phyloP scores from a whole-genome alignment of 1,140 invertebrate genomes.

The Semibalanus balanoides region DNA sequence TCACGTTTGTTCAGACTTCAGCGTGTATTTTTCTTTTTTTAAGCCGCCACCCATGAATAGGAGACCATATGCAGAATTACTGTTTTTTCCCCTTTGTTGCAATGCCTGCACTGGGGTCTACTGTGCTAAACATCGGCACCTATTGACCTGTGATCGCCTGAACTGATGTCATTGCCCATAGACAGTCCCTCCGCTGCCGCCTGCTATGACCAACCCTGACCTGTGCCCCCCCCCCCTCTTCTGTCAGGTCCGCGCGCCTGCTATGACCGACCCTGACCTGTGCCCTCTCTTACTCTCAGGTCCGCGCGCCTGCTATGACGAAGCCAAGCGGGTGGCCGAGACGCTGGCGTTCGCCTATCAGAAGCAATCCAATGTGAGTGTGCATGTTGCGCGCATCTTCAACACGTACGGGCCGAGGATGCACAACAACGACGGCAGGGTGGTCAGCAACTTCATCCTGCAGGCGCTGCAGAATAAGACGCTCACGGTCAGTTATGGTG shows the following conservation, averaged over 20 bases:
- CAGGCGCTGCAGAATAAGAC: slow-evolving; percentile 89
- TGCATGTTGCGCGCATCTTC: slow-evolving; percentile 93
- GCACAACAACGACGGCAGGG: slow-evolving; percentile 97
- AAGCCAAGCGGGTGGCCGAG: slow-evolving; percentile 94
- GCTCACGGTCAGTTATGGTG: slow-evolving; percentile 79
- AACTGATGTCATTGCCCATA: too few species aligned
- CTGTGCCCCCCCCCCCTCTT: not conserved
- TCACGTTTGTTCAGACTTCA: too few species aligned
- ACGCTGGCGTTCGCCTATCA: slow-evolving; percentile 92
- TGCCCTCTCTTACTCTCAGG: slow-evolving; percentile 15
- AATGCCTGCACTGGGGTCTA: too few species aligned
- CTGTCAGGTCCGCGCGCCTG: slow-evolving; percentile 35
- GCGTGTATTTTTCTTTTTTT: too few species aligned
- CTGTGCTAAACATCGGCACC: too few species aligned
- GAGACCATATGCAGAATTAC: too few species aligned
- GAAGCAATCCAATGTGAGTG: slow-evolving; percentile 87
- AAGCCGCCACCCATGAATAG: too few species aligned
- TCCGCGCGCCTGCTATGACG: slow-evolving; percentile 91
- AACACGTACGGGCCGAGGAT: slow-evolving; percentile 99
- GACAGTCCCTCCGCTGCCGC: too few species aligned
- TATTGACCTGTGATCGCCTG: too few species aligned
- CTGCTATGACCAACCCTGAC: too few species aligned
- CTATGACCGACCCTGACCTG: not conserved
- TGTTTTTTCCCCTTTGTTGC: too few species aligned
- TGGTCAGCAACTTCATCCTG: slow-evolving; percentile 97